Conservation (phyloP, 1,140 invertebrate species). For the Diuraphis noxia region DNA sequence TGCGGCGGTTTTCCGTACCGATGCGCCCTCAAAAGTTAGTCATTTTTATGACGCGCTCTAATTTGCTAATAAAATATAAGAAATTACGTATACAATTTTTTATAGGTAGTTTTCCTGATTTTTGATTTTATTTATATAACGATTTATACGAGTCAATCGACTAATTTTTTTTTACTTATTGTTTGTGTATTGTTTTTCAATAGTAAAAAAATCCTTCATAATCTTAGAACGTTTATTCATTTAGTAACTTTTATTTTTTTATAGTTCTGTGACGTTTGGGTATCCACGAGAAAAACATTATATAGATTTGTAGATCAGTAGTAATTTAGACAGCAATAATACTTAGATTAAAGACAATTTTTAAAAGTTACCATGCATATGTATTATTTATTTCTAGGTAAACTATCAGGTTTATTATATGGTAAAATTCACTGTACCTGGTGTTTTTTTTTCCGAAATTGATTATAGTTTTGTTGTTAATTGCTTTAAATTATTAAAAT, state of each 20-base stretch:
- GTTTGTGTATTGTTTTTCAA: neutral
- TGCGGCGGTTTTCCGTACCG: neutral
- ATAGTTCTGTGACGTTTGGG: neutral
- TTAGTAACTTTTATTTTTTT: neutral
- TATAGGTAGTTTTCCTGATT: neutral
- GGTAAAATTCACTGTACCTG: neutral
- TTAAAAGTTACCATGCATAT: no score
- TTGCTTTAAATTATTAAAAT: no score
- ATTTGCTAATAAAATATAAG: neutral
- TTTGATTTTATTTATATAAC: neutral
- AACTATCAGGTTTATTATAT: no score
- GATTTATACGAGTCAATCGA: neutral
- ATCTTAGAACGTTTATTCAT: neutral
- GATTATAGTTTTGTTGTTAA: neutral
- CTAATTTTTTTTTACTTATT: neutral
- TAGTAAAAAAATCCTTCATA: neutral
- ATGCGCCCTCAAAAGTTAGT: conserved; percentile 5
- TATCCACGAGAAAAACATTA: neutral
- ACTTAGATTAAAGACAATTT: neutral
- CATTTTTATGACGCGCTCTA: neutral
- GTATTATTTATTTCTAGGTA: neutral
- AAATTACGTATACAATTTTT: neutral
- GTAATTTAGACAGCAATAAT: neutral
- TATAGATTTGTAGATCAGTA: neutral
- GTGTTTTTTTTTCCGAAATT: neutral